Conservation (phyloP, 1,140 invertebrate species). For the Lepidostoma basale region DNA sequence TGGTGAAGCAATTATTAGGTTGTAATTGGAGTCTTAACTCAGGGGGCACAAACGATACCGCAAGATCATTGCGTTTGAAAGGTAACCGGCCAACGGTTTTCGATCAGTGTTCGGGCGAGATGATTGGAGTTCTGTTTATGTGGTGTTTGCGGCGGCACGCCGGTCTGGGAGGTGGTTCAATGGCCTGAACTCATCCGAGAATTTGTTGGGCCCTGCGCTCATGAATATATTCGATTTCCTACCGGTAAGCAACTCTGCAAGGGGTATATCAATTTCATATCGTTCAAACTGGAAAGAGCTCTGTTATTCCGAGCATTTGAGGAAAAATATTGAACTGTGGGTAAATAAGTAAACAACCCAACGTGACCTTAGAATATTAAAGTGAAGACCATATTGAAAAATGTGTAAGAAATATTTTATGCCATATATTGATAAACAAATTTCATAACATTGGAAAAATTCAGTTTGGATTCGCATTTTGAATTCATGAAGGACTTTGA, state of each 20-base stretch:
- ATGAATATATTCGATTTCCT: constrained; percentile 18
- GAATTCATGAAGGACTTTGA: too few species aligned
- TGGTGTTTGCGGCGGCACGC: constrained; percentile 10
- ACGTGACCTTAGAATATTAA: too few species aligned
- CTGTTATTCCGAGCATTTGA: neutral
- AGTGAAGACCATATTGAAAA: too few species aligned
- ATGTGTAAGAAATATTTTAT: too few species aligned
- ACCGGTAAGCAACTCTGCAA: neutral
- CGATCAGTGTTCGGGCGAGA: neutral
- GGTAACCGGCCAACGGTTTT: neutral
- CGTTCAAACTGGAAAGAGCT: neutral
- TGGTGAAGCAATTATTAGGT: too few species aligned
- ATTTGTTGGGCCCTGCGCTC: constrained; percentile 15
- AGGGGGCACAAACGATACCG: too few species aligned
- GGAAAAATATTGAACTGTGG: neutral
- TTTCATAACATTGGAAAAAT: too few species aligned
- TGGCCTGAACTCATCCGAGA: constrained; percentile 2
- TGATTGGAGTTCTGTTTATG: constrained; percentile 21
- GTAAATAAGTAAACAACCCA: too few species aligned
- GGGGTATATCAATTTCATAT: neutral
- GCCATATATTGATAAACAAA: too few species aligned
- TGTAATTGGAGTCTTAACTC: too few species aligned
- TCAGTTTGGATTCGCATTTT: too few species aligned
- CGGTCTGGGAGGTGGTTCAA: neutral
- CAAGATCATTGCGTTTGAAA: too few species aligned